Conservation (phyloP, 1,140 invertebrate genomes). For the Caenorhabditis latens region DNA sequence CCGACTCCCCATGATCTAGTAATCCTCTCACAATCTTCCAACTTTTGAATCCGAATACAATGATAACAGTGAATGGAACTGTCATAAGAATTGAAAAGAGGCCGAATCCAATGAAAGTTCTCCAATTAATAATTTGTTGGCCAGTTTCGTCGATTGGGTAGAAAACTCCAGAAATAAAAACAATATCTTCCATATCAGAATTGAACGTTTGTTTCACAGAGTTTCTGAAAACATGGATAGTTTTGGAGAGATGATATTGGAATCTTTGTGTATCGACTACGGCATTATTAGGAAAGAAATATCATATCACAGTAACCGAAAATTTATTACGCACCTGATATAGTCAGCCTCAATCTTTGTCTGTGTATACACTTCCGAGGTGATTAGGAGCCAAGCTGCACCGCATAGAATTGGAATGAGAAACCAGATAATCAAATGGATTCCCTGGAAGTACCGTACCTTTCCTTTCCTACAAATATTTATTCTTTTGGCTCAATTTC, state of each 20-base stretch:
- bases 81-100: not conserved
- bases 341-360: not conserved
- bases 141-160: not conserved
- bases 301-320: not conserved
- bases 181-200: not conserved
- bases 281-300: not conserved
- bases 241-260: no score
- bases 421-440: not conserved
- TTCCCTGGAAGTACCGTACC: not conserved
- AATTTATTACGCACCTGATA: not conserved
- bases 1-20: not conserved
- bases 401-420: not conserved
- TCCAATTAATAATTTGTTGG: not conserved
- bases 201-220: not conserved
- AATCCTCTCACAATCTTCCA: not conserved
- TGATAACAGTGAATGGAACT: not conserved
- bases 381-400: not conserved
- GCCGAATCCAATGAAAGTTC: not conserved
- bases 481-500: not conserved
- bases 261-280: no score
- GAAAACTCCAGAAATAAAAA: not conserved
- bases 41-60: constrained; percentile 10
- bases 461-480: not conserved
- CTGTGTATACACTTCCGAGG: not conserved
- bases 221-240: not conserved